A percentile compares a stretch with the other conserved stretches of the same genome.
phyloP scores from a whole-genome alignment of 2,888 invertebrate species.

The Drosophila antonietae region DNA sequence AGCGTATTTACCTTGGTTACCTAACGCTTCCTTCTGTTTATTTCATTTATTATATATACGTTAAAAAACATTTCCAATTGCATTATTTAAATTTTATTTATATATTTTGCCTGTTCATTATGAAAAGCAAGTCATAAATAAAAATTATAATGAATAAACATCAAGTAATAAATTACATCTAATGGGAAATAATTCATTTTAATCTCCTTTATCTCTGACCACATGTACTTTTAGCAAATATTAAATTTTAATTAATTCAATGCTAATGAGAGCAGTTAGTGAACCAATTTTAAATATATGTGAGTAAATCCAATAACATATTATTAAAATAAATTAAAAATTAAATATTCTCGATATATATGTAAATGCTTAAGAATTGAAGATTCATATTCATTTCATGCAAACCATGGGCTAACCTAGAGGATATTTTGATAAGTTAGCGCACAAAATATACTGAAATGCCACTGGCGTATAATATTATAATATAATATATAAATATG shows the following conservation, averaged over 20 bases:
- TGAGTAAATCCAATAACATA: not conserved
- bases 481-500: conserved; percentile 2
- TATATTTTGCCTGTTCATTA: not conserved
- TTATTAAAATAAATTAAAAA: not conserved
- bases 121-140: not conserved
- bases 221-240: not conserved
- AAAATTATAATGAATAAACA: not conserved
- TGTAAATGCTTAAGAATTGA: not conserved
- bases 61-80: not conserved
- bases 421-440: not conserved
- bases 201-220: not conserved
- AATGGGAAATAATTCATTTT: not conserved
- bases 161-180: not conserved
- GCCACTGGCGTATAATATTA: conserved; percentile 46
- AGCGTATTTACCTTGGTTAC: no score
- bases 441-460: conserved; percentile 15
- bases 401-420: not conserved
- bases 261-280: conserved; percentile 9
- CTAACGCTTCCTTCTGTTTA: not conserved
- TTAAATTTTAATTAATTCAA: not conserved
- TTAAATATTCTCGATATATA: not conserved
- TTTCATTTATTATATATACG: no score
- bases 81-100: not conserved
- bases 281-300: conserved; percentile 9
- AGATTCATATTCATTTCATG: not conserved